Base-by-base conservation (phyloP, 2,888 invertebrate genomes). In the Pollenia angustigena region DNA sequence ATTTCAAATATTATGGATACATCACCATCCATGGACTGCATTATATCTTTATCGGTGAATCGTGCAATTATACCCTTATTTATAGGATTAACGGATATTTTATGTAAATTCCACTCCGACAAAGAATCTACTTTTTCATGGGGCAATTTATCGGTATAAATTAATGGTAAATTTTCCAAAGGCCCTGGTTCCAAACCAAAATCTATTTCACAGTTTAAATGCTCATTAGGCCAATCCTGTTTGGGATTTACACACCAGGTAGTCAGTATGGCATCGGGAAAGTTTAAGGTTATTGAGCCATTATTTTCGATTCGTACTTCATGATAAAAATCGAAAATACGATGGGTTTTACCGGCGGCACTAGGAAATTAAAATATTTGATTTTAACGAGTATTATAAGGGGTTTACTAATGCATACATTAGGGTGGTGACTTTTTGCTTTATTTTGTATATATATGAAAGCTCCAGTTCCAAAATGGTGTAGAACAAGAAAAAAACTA, bases 221-320 rank as follows among this genome's bases (percentile, higher is more conserved):
- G 89, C 81, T 93, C 93, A 56, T 90, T 90, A 23, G 93, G 93
- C 93, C 93, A 93, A 88, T 92, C 90, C 14, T 88, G 85, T 18
- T 89, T 88, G 0, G 87, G 88, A 85, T 93, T 91, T 44, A 90
- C 88, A 74, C 93, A 93, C 93, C 93, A 93, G 3, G 91, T 91
- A 18, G 87, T 88, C 10, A 92, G 50, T 68, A 91, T 90, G 2
- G 90, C 88, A 79, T 93, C 91, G 11, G 86, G 89, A 44, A 89
- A 89, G 32, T 90, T 80, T 52, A 92, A 78, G 4, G 87, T 89
- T 0, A 93, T 88, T 10, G 85, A 88, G 0, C 93, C 93, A 81
- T 91, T 90, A 56, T 85, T 76, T 48, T 88, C 86, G 4, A 92
- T 88, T 10, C 89, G 88, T 60, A 92, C 14, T 18, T 91, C 90